A percentile compares a stretch with the other conserved stretches of the same genome.
Evolutionary conservation across 2,113 vertebrate genomes (phyloP).

Genomic region (Oncorhynchus kisutch): DNA sequence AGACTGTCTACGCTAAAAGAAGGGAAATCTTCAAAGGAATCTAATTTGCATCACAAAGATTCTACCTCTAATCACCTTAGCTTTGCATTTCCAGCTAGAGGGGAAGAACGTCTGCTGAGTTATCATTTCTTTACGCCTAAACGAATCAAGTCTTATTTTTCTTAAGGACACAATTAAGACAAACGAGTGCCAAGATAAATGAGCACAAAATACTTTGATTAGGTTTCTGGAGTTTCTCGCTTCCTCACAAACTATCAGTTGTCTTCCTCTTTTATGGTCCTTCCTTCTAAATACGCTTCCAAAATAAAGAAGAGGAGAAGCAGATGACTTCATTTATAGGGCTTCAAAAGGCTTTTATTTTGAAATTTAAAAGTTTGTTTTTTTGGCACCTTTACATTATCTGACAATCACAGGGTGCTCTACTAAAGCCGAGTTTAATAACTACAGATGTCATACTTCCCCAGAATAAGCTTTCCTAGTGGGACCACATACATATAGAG

Average conservation of each 20-base stretch:
- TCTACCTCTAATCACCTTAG: slow-evolving; percentile 37
- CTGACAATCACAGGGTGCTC: no score
- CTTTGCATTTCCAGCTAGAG: slow-evolving; percentile 9
- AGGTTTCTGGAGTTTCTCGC: slow-evolving; percentile 1
- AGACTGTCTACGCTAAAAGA: not conserved
- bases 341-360: no score
- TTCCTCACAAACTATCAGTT: not conserved
- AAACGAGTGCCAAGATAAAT: slow-evolving; percentile 19
- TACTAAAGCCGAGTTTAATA: no score
- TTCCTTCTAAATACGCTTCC: not conserved
- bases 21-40: slow-evolving; percentile 37
- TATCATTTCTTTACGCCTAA: not conserved
- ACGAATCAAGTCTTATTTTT: slow-evolving; percentile 27
- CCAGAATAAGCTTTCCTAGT: no score
- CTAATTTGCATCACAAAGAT: slow-evolving; percentile 42
- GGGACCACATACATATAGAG: not conserved
- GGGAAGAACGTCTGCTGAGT: not conserved
- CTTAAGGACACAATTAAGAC: slow-evolving; percentile 14
- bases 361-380: no score
- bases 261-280: not conserved
- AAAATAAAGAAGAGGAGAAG: not conserved
- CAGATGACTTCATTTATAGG: no score
- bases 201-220: slow-evolving; percentile 23
- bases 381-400: no score
- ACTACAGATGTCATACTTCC: not conserved